Percentiles rank a stretch among this genome's conserved stretches.
These are phyloP conservation scores for Cactoblastis cactorum DNA, from an alignment of 2,888 invertebrate genomes.

Conservation along the genomic window DNA sequence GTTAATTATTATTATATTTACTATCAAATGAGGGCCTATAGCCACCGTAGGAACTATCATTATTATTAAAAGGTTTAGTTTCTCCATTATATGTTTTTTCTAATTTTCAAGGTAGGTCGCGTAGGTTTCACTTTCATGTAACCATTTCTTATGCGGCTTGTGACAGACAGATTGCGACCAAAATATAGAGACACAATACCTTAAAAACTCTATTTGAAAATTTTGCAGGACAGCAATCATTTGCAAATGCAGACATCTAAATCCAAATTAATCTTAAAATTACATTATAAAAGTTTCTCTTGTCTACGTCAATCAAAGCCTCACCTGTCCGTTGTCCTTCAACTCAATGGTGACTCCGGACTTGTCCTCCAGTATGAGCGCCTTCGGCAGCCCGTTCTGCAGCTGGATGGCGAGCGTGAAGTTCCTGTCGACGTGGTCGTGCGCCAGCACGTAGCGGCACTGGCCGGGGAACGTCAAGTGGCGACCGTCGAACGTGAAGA, in stretches of 20 bases:
- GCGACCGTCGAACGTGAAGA: slow-evolving; percentile 93
- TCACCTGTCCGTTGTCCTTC: slow-evolving; percentile 81
- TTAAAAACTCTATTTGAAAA: too few species aligned
- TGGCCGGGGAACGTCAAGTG: slow-evolving; percentile 88
- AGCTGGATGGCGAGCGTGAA: slow-evolving; percentile 89
- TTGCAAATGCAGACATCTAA: too few species aligned
- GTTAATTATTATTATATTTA: slow-evolving; percentile 11
- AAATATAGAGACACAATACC: too few species aligned
- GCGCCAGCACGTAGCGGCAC: slow-evolving; percentile 91
- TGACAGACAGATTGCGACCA: too few species aligned
- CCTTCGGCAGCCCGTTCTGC: slow-evolving; percentile 82
- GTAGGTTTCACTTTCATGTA: slow-evolving; percentile 1
- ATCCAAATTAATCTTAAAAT: too few species aligned
- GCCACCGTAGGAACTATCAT: background rate
- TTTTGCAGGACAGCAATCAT: too few species aligned
- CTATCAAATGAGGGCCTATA: background rate
- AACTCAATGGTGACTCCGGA: slow-evolving; percentile 82
- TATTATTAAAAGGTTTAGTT: background rate
- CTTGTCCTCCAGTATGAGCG: slow-evolving; percentile 85
- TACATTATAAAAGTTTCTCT: too few species aligned
- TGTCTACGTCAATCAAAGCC: background rate
- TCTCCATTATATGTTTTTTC: slow-evolving; percentile 3
- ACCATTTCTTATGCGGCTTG: too few species aligned
- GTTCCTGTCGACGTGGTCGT: slow-evolving; percentile 91
- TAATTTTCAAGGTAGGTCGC: background rate